phyloP scores from a whole-genome alignment of 2,888 invertebrate species.

The Lasioglossum figueresi region DNA sequence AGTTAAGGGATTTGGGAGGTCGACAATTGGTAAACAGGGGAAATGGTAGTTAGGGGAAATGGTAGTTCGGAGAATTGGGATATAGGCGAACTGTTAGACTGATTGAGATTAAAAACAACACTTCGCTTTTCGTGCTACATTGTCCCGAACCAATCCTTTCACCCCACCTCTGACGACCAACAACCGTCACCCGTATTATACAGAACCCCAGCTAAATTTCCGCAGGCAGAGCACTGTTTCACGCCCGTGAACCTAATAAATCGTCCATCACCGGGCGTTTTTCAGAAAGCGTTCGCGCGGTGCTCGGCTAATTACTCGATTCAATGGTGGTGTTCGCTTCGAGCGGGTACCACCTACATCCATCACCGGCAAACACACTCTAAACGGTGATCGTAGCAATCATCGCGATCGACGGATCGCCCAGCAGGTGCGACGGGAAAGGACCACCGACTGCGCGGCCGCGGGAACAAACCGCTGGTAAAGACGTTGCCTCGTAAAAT shows the following conservation, averaged over 20 bases:
- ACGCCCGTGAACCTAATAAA: neutral
- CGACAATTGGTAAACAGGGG: too few species aligned
- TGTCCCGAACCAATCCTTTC: neutral
- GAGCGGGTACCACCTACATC: slow-evolving; percentile 10
- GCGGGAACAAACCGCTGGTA: neutral
- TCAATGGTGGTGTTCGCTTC: neutral
- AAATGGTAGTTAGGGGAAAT: neutral
- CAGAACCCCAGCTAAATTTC: neutral
- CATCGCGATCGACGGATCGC: slow-evolving; percentile 45
- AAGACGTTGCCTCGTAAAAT: slow-evolving; percentile 21
- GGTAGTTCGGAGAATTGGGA: neutral
- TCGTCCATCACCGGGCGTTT: neutral
- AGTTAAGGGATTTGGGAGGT: too few species aligned
- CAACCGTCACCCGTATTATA: neutral
- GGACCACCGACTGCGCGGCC: slow-evolving; percentile 46
- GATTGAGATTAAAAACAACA: neutral
- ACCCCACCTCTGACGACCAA: neutral
- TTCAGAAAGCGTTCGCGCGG: neutral
- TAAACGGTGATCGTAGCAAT: slow-evolving; percentile 23
- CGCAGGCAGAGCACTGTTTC: neutral
- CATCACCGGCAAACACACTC: slow-evolving; percentile 28
- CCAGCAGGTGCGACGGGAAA: slow-evolving; percentile 43
- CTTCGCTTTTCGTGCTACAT: neutral
- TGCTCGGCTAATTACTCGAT: slow-evolving; percentile 25
- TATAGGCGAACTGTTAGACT: neutral